Percentiles rank a stretch among this genome's conserved stretches.
Conservation (phyloP, 2,113 vertebrate species). For the Peromyscus leucopus region DNA sequence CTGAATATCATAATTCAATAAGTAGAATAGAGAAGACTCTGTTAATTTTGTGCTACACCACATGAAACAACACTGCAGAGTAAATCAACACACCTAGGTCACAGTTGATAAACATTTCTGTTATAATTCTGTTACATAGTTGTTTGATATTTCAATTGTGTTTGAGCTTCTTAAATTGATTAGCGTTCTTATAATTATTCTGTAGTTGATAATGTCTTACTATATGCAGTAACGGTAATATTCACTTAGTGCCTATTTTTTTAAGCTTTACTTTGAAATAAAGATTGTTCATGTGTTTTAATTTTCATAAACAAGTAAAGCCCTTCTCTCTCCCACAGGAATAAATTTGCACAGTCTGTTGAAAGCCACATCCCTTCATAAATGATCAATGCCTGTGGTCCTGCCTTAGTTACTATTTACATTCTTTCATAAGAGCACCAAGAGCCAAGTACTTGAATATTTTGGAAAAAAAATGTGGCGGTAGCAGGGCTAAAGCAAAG, state of each 20-base stretch:
- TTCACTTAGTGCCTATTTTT: neutral
- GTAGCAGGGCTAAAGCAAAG: accelerated
- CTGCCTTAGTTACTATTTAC: neutral
- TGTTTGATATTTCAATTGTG: neutral
- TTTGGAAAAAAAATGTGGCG: neutral
- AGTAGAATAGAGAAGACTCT: neutral
- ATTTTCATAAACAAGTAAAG: neutral
- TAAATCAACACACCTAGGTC: neutral
- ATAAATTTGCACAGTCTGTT: neutral
- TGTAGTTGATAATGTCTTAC: neutral
- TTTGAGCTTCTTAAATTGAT: slow-evolving; percentile 3
- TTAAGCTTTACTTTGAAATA: neutral
- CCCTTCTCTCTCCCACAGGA: neutral
- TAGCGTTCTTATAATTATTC: neutral
- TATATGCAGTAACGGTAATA: neutral
- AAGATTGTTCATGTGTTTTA: neutral
- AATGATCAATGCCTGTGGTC: neutral
- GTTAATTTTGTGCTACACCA: neutral
- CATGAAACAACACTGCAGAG: neutral
- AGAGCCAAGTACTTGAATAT: neutral
- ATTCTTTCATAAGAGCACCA: neutral
- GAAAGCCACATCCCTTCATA: neutral
- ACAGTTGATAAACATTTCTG: neutral
- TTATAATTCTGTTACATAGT: neutral
- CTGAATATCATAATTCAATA: neutral